Evolutionary conservation across 2,888 invertebrate genomes (phyloP), one percentile per base, ranked within the genome.

Genomic region (Piscicola geometra): DNA sequence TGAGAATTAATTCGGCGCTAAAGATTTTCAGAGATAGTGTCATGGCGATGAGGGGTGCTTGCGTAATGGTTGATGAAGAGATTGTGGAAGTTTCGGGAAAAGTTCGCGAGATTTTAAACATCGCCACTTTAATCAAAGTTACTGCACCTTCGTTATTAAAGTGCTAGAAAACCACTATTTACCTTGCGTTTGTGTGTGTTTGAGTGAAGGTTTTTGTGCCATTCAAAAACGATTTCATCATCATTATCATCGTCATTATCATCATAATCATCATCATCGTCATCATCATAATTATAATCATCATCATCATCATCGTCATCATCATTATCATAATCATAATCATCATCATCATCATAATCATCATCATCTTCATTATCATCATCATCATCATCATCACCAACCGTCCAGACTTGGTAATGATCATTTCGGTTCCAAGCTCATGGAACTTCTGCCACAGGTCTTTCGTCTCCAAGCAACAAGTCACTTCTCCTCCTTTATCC

Each of bases 331-430:
- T 12, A n/a, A 67, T 30, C 67, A 67, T 28, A n/a, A 67, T 67
- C 67, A 67, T 67, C 67, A 21, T 66, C 66, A 30, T 28, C 67
- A 30, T 28, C 67, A 30, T 67, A n/a, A 21, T 3, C 67, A 67
- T 25, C 67, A 0, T 67, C 67, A 67, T 30, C 32, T 1, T 18
- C 66, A n/a, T n/a, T n/a, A n/a, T n/a, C n/a, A n/a, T n/a, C n/a
- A n/a, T n/a, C n/a, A n/a, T 47, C 50, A 47, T 47, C 50, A 15
- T 15, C 1, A 5, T 35, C 68, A 36, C 71, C 32, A 21, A 75
- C 75, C 75, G 68, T 28, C 75, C 75, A 0, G 75, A 75, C 30
- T 75, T 75, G 1, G 75, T 75, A 32, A 75, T 75, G 71, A 75
- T 75, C 75, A 75, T 75, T 70, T 75, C 75, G 5, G 75, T 75